Evolutionary conservation across 2,888 invertebrate genomes (phyloP).

Genomic region (Habroteleia sp.): DNA sequence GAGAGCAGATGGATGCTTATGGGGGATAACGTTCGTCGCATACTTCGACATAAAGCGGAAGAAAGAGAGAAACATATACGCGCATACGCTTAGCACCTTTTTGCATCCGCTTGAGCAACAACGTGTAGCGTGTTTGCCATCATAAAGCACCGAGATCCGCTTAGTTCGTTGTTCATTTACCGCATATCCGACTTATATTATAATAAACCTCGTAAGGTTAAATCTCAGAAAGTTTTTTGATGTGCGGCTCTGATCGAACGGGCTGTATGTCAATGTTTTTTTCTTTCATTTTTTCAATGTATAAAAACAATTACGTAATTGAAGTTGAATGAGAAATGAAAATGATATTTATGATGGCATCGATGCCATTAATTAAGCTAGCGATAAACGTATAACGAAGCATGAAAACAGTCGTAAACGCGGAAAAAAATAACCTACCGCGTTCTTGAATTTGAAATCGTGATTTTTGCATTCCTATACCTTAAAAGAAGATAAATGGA

Average conservation of each 20-base stretch:
- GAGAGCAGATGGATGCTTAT: constrained; percentile 48
- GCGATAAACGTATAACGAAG: constrained; percentile 22
- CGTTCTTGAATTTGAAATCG: too few relatives aligned
- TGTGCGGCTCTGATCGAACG: too few relatives aligned
- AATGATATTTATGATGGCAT: constrained; percentile 31
- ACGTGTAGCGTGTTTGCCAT: constrained; percentile 51
- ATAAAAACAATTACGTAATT: constrained; percentile 36
- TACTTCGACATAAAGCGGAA: constrained; percentile 54
- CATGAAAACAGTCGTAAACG: constrained; percentile 17
- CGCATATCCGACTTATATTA: constrained; percentile 58
- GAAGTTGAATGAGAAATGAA: constrained; percentile 28
- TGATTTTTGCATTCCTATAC: too few relatives aligned
- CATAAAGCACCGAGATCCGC: constrained; percentile 39
- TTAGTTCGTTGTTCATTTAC: constrained; percentile 60
- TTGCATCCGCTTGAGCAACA: constrained; percentile 75
- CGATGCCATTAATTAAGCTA: constrained; percentile 17
- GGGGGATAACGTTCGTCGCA: constrained; percentile 36
- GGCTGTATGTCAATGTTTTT: too few relatives aligned
- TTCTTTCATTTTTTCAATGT: neutral
- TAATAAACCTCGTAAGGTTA: constrained; percentile 30
- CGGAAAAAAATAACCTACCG: neutral
- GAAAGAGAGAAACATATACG: constrained; percentile 68
- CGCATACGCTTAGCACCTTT: constrained; percentile 78
- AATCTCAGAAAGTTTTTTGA: constrained; percentile 45
- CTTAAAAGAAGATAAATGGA: too few relatives aligned